Conservation (phyloP, 2,797 vertebrate genomes). For the Argyrosomus regius region DNA sequence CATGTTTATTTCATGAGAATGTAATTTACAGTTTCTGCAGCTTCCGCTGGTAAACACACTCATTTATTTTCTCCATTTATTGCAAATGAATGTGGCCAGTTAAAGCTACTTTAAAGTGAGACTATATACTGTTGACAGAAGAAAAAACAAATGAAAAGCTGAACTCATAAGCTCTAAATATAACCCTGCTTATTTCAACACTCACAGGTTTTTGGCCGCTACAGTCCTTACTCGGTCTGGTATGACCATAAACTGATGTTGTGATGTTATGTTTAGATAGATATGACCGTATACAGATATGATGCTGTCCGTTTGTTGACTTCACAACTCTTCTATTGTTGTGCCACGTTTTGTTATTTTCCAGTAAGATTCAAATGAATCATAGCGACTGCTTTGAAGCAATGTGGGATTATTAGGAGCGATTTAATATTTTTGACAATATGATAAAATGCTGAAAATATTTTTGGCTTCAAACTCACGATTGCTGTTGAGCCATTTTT, state of each 20-base stretch:
- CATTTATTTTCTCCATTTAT: too few relatives aligned
- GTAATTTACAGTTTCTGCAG: not conserved
- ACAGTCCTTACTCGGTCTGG: not conserved
- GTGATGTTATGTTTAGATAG: not conserved
- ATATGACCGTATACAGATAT: not conserved
- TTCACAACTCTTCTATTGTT: not conserved
- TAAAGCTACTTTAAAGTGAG: not conserved
- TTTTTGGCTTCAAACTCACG: too few relatives aligned
- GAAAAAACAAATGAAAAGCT: not conserved
- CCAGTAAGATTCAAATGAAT: not conserved
- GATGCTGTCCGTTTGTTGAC: not conserved
- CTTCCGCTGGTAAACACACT: not conserved
- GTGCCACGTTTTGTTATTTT: not conserved
- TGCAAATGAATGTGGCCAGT: not conserved
- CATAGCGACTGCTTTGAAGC: not conserved
- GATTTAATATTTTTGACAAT: too few relatives aligned
- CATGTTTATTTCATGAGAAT: constrained; percentile 2
- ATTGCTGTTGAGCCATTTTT: too few relatives aligned
- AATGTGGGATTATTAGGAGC: too few relatives aligned
- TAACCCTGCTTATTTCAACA: not conserved
- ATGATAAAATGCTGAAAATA: too few relatives aligned
- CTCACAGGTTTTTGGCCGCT: not conserved
- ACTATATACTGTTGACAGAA: not conserved
- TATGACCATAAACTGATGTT: not conserved
- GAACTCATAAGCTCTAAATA: not conserved